These are phyloP conservation scores for Prostheceraeus crozeri DNA, from an alignment of 2,888 invertebrate species.

Conservation along the genomic window DNA sequence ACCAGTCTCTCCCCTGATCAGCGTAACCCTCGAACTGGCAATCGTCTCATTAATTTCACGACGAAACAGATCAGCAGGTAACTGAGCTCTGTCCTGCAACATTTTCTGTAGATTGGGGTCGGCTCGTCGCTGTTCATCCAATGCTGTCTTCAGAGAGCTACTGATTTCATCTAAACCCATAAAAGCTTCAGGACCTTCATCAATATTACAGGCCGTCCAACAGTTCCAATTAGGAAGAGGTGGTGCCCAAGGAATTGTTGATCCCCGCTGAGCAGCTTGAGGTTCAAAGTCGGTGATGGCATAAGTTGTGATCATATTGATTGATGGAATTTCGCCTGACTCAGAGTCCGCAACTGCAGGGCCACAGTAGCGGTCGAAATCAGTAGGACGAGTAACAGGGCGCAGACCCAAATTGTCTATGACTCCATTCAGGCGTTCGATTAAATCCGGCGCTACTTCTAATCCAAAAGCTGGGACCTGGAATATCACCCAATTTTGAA, in stretches of 20 bases:
- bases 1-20: constrained; percentile 57
- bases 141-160: neutral
- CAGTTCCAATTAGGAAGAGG: constrained; percentile 93
- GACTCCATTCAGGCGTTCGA: constrained; percentile 10
- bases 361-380: neutral
- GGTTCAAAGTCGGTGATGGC: constrained; percentile 61
- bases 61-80: constrained; percentile 73
- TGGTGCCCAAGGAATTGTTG: constrained; percentile 82
- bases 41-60: constrained; percentile 58
- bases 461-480: constrained; percentile 22
- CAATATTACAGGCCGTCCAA: constrained; percentile 90
- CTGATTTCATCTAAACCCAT: constrained; percentile 37
- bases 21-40: constrained; percentile 46
- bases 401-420: constrained; percentile 29
- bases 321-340: constrained; percentile 5
- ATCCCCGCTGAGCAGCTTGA: constrained; percentile 63
- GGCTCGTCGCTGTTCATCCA: constrained; percentile 18
- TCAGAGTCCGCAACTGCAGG: constrained; percentile 1
- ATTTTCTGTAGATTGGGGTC: constrained; percentile 42
- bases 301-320: constrained; percentile 59
- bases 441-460: neutral
- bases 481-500: no score
- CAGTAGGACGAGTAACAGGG: constrained; percentile 28
- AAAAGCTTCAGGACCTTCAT: constrained; percentile 66
- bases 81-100: constrained; percentile 63